A percentile compares a stretch with the other conserved stretches of the same genome.
phyloP scores from a whole-genome alignment of 1,140 invertebrate genomes.

The Panulirus ornatus region DNA sequence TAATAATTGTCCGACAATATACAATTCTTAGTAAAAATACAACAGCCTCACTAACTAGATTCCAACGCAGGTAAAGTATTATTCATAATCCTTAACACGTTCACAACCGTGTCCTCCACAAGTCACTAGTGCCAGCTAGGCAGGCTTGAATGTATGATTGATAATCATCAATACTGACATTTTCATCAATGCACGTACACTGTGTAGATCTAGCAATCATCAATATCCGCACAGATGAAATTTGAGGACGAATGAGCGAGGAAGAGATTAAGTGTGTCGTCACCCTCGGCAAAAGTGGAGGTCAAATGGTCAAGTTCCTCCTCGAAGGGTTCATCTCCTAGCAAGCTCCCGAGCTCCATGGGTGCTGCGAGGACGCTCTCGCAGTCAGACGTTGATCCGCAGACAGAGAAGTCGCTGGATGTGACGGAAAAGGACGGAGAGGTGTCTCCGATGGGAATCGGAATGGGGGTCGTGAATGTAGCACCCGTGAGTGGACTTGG shows the following conservation, averaged over 20 bases:
- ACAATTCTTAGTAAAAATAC: neutral
- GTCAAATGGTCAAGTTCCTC: slow-evolving; percentile 75
- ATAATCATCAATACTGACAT: no score
- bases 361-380: slow-evolving; percentile 71
- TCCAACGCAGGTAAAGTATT: neutral
- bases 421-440: slow-evolving; percentile 70
- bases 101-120: no score
- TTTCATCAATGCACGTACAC: no score
- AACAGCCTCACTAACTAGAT: neutral
- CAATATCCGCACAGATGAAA: slow-evolving; percentile 72
- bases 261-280: slow-evolving; percentile 74
- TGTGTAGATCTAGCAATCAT: slow-evolving; percentile 70
- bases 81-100: no score
- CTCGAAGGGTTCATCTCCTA: slow-evolving; percentile 74
- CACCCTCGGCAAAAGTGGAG: slow-evolving; percentile 69
- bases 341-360: slow-evolving; percentile 65
- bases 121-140: no score
- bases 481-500: slow-evolving; percentile 62
- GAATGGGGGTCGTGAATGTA: slow-evolving; percentile 25
- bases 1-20: neutral
- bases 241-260: slow-evolving; percentile 71
- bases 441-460: slow-evolving; percentile 65
- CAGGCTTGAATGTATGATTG: no score
- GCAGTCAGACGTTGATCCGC: slow-evolving; percentile 64
- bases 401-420: slow-evolving; percentile 66